Conservation (phyloP, 2,113 vertebrate species). For the Australoheros scitulus region DNA sequence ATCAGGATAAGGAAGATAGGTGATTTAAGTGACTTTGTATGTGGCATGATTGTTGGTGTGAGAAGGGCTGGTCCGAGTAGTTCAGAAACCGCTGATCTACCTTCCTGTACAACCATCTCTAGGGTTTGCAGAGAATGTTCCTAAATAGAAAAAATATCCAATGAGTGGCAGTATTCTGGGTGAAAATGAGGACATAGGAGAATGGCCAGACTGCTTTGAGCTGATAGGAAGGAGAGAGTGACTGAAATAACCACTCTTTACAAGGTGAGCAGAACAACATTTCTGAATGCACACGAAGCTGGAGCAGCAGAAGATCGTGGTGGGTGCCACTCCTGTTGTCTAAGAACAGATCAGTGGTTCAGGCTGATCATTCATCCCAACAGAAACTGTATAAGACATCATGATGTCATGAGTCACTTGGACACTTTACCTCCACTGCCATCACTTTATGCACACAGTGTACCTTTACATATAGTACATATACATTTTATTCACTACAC, state of each 20-base stretch:
- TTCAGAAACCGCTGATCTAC: background rate
- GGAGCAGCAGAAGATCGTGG: background rate
- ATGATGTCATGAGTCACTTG: no score
- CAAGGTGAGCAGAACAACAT: background rate
- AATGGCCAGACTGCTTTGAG: fast-evolving
- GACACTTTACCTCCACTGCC: no score
- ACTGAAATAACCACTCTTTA: background rate
- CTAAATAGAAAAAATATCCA: background rate
- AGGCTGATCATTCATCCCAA: no score
- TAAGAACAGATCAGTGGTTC: no score
- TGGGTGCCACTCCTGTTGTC: background rate
- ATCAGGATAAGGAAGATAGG: no score
- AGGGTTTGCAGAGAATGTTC: background rate
- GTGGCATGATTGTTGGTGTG: background rate
- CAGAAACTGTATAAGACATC: no score
- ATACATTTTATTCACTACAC: no score
- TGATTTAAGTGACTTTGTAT: background rate
- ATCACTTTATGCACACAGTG: no score
- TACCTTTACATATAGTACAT: no score
- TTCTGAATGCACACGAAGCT: background rate
- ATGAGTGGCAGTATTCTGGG: background rate
- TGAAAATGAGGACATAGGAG: fast-evolving
- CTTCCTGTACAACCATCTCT: background rate
- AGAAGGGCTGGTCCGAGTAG: background rate
- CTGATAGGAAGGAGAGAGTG: background rate